phyloP scores from a whole-genome alignment of 2,888 invertebrate genomes.

The Sympetrum striolatum region DNA sequence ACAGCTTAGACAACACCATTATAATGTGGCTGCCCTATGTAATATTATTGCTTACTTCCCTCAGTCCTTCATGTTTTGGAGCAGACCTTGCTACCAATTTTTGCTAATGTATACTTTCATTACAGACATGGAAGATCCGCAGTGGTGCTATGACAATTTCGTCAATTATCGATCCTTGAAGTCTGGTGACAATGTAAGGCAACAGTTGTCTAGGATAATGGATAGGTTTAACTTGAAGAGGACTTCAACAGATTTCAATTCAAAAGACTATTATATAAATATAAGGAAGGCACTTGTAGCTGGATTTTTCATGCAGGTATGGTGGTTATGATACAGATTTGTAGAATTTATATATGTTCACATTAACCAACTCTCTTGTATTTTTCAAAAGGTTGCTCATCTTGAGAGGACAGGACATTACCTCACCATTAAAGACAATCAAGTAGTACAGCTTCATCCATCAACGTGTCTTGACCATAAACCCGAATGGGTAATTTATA shows the following conservation, averaged over 20 bases:
- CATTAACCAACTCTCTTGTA: background rate
- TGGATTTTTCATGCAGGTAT: conserved; percentile 99
- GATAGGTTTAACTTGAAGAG: conserved; percentile 93
- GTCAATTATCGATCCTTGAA: conserved; percentile 98
- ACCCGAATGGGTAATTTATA: conserved; percentile 99
- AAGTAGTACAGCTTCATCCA: conserved; percentile 97
- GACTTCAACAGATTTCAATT: conserved; percentile 97
- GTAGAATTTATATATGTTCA: background rate
- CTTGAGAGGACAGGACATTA: conserved; percentile 98
- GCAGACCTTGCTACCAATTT: no score
- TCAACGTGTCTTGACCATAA: conserved; percentile 99
- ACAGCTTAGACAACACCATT: no score
- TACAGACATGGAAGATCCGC: conserved; percentile 96
- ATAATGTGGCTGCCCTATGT: no score
- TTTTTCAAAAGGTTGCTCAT: conserved; percentile 81
- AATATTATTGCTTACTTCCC: no score
- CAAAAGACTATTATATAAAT: conserved; percentile 98
- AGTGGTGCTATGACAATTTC: conserved; percentile 99
- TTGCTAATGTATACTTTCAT: conserved; percentile 47
- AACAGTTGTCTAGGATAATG: conserved; percentile 98
- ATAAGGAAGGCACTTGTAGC: conserved; percentile 98
- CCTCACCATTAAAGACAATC: conserved; percentile 98
- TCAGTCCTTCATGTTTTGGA: no score
- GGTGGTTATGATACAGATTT: conserved; percentile 45
- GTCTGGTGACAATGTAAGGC: conserved; percentile 97